Evolutionary conservation across 2,797 vertebrate species (phyloP), one percentile per base, ranked within the genome.

Genomic region (Emydoidea blandingii): DNA sequence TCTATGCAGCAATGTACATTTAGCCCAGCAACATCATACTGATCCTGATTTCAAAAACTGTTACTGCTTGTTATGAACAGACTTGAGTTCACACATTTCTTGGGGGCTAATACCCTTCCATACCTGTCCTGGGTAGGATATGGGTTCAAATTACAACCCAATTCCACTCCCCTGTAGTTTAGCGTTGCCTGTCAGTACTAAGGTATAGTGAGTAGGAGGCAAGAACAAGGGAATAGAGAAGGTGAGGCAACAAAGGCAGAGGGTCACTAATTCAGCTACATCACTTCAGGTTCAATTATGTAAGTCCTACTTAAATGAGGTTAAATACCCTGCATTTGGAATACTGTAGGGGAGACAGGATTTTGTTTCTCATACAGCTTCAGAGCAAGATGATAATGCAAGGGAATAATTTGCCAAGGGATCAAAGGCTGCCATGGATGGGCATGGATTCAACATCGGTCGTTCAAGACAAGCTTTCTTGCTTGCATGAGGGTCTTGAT

Each of bases 111-210:
- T 37, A 68, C n/a, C 9, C n/a, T 68, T 37, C 65, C 65, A 19
- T 10, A 68, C 8, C 90, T 79, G 50, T 34, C 4, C 1, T 0
- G 52, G 78, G 56, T 31, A 54, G 41, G 54, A 1, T 3, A 87
- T 21, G 44, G 80, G 79, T 85, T 93, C 84, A 87, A 91, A 93
- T 93, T 87, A 89, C 0, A 0, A 88, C 16, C 76, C 10, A 37
- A 25, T 87, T n/a, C 72, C 31, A 62, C 29, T 88, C 44, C 44
- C 15, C n/a, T 57, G 53, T 50, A 90, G 57, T 52, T 53, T 41
- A 86, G 34, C 3, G 1, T 72, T 59, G 83, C 68, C 81, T 68
- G 65, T 79, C 37, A 25, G 29, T 0, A 0, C 0, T 1, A 82
- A 52, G 57, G 78, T 78, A 5, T 87, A 84, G 44, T 34, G 89